Evolutionary conservation across 2,113 vertebrate species (phyloP).

Genomic region (Percopsis transmontana): DNA sequence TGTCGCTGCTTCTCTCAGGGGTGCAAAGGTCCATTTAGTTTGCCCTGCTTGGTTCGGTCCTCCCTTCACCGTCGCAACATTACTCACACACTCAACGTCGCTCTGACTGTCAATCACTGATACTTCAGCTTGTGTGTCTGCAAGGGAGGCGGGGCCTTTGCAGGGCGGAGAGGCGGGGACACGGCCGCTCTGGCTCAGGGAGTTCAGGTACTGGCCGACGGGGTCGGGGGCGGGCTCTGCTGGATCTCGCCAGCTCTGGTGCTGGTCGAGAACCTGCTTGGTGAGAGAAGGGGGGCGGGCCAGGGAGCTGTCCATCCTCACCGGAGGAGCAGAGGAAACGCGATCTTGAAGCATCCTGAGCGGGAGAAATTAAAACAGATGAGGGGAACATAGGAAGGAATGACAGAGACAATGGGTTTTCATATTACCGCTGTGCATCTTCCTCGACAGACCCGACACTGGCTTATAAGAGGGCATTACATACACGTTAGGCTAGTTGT

Average conservation of each 20-base stretch:
- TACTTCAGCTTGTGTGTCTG: slow-evolving; percentile 19
- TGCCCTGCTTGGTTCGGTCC: background rate
- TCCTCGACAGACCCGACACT: too few relatives aligned
- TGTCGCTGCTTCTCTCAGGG: slow-evolving; percentile 68
- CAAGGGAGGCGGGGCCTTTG: background rate
- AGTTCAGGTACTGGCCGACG: slow-evolving; percentile 47
- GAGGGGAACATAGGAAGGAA: background rate
- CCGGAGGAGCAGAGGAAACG: background rate
- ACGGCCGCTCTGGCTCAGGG: slow-evolving; percentile 24
- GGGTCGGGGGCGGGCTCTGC: slow-evolving; percentile 14
- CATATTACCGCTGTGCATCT: too few relatives aligned
- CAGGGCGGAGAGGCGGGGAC: background rate
- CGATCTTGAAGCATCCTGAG: slow-evolving; percentile 32
- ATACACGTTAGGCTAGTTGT: too few relatives aligned
- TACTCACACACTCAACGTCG: background rate
- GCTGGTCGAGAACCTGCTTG: background rate
- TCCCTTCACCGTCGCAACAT: slow-evolving; percentile 1
- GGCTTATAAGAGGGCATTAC: too few relatives aligned
- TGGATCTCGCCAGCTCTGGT: background rate
- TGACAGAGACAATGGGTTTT: background rate
- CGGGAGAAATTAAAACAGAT: too few relatives aligned
- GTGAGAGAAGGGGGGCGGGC: background rate
- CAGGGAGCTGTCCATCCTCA: background rate
- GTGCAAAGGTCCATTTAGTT: slow-evolving; percentile 72
- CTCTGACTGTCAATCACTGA: slow-evolving; percentile 18